phyloP scores from a whole-genome alignment of 1,140 invertebrate species.

The Ceratosolen fusciceps region DNA sequence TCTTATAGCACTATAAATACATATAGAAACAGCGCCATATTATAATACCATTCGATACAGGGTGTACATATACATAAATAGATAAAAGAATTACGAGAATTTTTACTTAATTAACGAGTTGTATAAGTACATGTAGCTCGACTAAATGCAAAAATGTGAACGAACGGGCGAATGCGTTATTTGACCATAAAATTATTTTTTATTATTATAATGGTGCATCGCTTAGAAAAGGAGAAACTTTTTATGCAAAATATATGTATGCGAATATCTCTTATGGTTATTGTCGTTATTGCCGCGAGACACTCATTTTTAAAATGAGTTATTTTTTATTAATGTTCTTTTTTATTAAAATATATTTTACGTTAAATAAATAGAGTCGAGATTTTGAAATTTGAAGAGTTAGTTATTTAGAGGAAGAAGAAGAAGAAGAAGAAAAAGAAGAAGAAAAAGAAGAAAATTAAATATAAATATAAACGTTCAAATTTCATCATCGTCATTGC shows the following conservation, averaged over 20 bases:
- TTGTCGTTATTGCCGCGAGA: not conserved
- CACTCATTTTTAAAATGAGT: conserved; percentile 26
- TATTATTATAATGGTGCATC: not conserved
- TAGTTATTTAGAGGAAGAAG: conserved; percentile 15
- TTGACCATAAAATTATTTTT: conserved; percentile 4
- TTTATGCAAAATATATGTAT: not conserved
- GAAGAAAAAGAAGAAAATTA: too few species aligned
- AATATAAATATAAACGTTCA: conserved; percentile 18
- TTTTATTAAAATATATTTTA: conserved; percentile 43
- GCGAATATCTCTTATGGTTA: not conserved
- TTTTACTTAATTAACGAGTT: conserved; percentile 69
- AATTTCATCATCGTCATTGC: conserved; percentile 9
- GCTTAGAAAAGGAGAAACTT: conserved; percentile 8
- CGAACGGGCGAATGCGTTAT: conserved; percentile 35
- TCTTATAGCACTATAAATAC: conserved; percentile 35
- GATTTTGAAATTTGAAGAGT: conserved; percentile 35
- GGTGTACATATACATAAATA: conserved; percentile 67
- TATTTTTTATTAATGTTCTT: conserved; percentile 34
- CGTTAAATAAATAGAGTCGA: conserved; percentile 23
- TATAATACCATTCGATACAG: conserved; percentile 57
- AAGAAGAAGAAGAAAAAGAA: too few species aligned
- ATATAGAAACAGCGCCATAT: conserved; percentile 34
- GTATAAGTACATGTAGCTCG: not conserved
- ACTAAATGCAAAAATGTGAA: conserved; percentile 9
- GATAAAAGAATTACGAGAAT: conserved; percentile 60